phyloP scores from a whole-genome alignment of 2,113 vertebrate species.

The Tragelaphus strepsiceros region DNA sequence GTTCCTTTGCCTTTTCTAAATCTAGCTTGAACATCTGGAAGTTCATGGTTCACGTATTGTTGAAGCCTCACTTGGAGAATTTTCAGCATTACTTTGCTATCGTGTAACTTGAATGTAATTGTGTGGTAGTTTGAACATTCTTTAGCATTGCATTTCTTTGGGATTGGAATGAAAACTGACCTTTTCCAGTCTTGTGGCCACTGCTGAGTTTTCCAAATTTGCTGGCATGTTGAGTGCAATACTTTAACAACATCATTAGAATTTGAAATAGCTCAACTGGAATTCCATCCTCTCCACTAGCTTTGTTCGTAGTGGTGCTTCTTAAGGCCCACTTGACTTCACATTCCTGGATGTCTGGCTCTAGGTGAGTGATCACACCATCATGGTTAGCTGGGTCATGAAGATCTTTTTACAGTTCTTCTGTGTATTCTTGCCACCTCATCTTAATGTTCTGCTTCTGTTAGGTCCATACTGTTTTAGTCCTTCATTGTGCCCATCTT shows the following conservation, averaged over 20 bases:
- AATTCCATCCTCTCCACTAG: neutral
- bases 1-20: neutral
- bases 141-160: neutral
- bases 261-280: neutral
- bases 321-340: neutral
- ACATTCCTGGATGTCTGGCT: neutral
- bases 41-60: neutral
- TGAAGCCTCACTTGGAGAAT: neutral
- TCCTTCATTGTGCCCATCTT: neutral
- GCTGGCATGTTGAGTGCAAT: neutral
- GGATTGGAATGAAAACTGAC: neutral
- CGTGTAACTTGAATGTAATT: neutral
- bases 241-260: neutral
- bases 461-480: neutral
- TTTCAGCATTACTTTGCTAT: neutral
- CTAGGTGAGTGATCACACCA: neutral
- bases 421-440: neutral
- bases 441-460: neutral
- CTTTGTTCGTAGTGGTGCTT: neutral
- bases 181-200: neutral
- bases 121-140: neutral
- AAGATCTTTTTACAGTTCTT: neutral
- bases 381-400: neutral
- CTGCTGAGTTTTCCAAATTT: neutral
- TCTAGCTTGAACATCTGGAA: neutral